Evolutionary conservation across 2,888 invertebrate genomes (phyloP).

Genomic region (Allygus modestus): DNA sequence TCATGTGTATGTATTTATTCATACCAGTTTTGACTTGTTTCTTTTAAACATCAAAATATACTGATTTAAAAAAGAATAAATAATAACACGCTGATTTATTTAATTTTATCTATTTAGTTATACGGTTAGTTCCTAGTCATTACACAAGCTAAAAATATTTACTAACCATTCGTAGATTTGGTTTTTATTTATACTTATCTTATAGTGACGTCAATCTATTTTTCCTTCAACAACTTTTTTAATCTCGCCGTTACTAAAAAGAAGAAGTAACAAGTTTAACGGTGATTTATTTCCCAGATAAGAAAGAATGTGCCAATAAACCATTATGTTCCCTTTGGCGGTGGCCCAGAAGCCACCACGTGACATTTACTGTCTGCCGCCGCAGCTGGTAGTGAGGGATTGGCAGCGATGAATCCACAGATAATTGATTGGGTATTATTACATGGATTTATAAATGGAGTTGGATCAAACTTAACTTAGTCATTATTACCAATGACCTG

Average conservation of each 20-base stretch:
- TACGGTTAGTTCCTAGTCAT: too few relatives aligned
- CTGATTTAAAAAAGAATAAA: too few relatives aligned
- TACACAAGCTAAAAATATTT: too few relatives aligned
- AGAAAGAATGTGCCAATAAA: conserved; percentile 43
- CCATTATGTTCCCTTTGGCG: conserved; percentile 29
- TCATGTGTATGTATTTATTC: too few relatives aligned
- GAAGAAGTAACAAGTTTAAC: not conserved
- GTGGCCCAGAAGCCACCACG: not conserved
- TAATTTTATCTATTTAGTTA: too few relatives aligned
- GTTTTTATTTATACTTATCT: too few relatives aligned
- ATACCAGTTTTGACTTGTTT: too few relatives aligned
- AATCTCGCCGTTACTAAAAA: not conserved
- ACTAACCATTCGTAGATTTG: too few relatives aligned
- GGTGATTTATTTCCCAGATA: conserved; percentile 4
- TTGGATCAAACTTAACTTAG: not conserved
- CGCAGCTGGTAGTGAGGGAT: not conserved
- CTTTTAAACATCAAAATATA: too few relatives aligned
- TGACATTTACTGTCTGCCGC: not conserved
- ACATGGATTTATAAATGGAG: not conserved
- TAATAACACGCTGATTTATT: too few relatives aligned
- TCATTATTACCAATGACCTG: not conserved
- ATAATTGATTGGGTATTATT: not conserved
- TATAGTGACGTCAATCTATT: not conserved
- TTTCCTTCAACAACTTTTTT: not conserved
- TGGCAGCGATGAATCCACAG: not conserved